Conservation (phyloP, 2,888 invertebrate genomes). For the Nezara viridula region DNA sequence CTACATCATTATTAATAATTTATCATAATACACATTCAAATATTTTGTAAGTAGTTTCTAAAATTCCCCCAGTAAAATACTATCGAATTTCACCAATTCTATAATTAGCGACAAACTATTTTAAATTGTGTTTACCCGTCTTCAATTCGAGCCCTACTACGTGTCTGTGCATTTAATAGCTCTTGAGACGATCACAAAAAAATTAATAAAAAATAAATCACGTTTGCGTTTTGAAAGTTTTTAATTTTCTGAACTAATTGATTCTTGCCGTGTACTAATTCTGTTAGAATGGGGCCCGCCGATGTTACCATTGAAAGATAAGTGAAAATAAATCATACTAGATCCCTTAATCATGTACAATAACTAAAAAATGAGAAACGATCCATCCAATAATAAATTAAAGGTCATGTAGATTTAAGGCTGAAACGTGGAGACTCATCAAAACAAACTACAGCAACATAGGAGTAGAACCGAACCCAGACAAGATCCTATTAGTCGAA, state of each 20-base stretch:
- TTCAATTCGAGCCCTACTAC: no score
- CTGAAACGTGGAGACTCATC: not conserved
- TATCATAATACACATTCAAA: no score
- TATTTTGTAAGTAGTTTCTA: no score
- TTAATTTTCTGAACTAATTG: not conserved
- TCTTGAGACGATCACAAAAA: no score
- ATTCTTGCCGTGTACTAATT: not conserved
- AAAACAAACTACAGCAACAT: not conserved
- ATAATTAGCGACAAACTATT: no score
- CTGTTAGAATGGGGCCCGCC: not conserved
- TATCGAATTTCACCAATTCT: no score
- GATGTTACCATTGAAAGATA: not conserved
- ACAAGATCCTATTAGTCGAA: slow-evolving; percentile 21
- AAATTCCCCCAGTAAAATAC: no score
- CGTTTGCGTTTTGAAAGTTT: not conserved
- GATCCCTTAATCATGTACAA: not conserved
- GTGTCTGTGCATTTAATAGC: no score
- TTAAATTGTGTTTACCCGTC: no score
- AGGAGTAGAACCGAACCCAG: not conserved
- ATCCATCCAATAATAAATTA: not conserved
- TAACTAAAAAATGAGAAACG: not conserved
- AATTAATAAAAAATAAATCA: no score
- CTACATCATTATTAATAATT: no score
- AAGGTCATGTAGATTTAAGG: not conserved
- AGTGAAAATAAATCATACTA: not conserved